Evolutionary conservation across 2,888 invertebrate species (phyloP), one percentile per base, ranked within the genome.

Genomic region (Rugalucina vietnamica): DNA sequence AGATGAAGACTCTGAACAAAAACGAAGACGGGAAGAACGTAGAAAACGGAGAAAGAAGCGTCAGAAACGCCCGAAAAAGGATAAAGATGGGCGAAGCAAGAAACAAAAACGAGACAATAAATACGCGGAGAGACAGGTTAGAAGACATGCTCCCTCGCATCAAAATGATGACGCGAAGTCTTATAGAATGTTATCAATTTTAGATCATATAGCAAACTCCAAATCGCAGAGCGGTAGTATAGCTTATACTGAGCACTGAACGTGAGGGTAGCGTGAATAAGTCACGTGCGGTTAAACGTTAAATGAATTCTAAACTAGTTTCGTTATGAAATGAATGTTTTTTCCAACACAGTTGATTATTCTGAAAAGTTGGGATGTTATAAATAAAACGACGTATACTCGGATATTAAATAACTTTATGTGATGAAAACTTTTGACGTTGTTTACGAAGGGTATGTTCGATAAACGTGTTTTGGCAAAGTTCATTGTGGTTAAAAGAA

Each of bases 141-240:
- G 50, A 34, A 50, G 32, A 10, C 32, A 27, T 73, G 49, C n/a
- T 29, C 43, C 32, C 29, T 60, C 60, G 18, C 29, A 60, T 29
- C 60, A 60, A 29, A 60, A 29, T 60, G 43, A 74, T 49, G 57
- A 76, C 81, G 69, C 27, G 60, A 34, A 34, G 10, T 5, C 72
- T 18, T 72, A 72, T 43, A 79, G 73, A 72, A 37, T 83, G 79
- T 74, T 76, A 60, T 76, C 83, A 29, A 83, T 79, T 60, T 73
- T 76, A 43, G 83, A 79, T 39, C 72, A 73, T 27, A 76, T 54
- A n/a, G 72, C 57, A 73, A 60, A 65, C 21, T 76, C 36, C 57
- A 50, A 14, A 39, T 18, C 76, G n/a, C 83, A 76, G 32, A 79
- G 76, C 43, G 69, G 60, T n/a, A 79, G 79, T 76, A 75, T 76